Evolutionary conservation across 2,797 vertebrate species (phyloP), one percentile per base, ranked within the genome.

Genomic region (Moxostoma hubbsi): DNA sequence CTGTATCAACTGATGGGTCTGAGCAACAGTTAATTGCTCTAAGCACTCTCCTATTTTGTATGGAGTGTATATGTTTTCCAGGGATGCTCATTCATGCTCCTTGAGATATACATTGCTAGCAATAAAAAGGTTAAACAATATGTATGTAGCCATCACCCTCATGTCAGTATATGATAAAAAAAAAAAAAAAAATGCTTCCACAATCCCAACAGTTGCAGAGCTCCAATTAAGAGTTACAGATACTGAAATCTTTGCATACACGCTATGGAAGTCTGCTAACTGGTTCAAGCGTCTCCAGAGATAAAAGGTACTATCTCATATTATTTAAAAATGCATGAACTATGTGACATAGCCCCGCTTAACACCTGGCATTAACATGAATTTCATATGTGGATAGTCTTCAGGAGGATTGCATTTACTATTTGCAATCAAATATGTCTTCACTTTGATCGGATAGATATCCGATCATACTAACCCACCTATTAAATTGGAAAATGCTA

Each of bases 1-100:
- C 46, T 1, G 66, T 57, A 18, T 63, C 66, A 84, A 46, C 16
- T 10, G 74, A 66, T 70, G 64, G 64, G 80, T 73, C 67, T 61
- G 45, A 75, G 50, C 53, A 13, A 47, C 55, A 65, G 49, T 43
- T 85, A 65, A 15, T 24, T 74, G 5, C 49, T 51, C 43, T 15
- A 53, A 73, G 67, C 36, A 51, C 66, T 73, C 51, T 84, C 71
- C 57, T 9, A 73, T 51, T 68, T 82, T 49, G 16, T 49, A 18
- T 54, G 3, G 63, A 54, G 55, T 47, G 43, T 55, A 74, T 64
- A 77, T 71, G 16, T 70, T 70, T 65, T 18, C 63, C 11, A 53
- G 53, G 4, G 46, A 10, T 63, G 57, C 49, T 70, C 57, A 69
- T 43, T 62, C 18, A 15, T 73, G 16, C 16, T 59, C 15, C 57